Evolutionary conservation across 2,113 vertebrate genomes (phyloP).

Genomic region (Charadrius vociferus): DNA sequence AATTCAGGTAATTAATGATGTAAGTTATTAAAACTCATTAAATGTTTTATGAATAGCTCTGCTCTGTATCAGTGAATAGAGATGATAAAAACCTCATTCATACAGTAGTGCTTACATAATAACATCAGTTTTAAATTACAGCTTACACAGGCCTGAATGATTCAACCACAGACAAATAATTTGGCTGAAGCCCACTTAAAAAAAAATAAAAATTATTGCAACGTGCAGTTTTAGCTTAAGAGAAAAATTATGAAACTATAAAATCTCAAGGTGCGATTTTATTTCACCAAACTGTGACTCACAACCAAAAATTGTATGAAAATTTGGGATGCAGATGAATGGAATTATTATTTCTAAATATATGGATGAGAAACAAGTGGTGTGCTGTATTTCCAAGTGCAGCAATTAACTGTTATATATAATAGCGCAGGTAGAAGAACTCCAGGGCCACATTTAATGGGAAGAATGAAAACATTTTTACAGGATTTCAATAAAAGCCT

Average conservation of each 20-base stretch:
- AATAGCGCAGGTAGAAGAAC: not conserved
- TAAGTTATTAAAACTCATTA: not conserved
- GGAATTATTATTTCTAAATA: constrained; percentile 3
- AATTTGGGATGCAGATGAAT: not conserved
- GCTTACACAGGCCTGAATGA: not conserved
- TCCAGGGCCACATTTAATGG: not conserved
- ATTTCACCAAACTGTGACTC: not conserved
- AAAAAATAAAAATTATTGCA: not conserved
- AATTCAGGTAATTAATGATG: not conserved
- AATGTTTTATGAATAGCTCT: not conserved
- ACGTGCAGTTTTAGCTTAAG: not conserved
- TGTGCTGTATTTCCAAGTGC: not conserved
- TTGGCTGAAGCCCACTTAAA: not conserved
- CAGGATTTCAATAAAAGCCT: not conserved
- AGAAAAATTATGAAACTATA: not conserved
- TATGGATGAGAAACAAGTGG: not conserved
- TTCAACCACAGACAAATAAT: constrained; percentile 1
- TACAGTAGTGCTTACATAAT: not conserved
- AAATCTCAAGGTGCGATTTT: not conserved
- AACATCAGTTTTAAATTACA: constrained; percentile 27
- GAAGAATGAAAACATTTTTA: not conserved
- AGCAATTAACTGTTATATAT: not conserved
- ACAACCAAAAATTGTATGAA: not conserved
- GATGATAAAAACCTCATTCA: not conserved
- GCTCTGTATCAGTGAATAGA: not conserved